Conservation (phyloP, 2,797 vertebrate species). For the Megalops cyprinoides region DNA sequence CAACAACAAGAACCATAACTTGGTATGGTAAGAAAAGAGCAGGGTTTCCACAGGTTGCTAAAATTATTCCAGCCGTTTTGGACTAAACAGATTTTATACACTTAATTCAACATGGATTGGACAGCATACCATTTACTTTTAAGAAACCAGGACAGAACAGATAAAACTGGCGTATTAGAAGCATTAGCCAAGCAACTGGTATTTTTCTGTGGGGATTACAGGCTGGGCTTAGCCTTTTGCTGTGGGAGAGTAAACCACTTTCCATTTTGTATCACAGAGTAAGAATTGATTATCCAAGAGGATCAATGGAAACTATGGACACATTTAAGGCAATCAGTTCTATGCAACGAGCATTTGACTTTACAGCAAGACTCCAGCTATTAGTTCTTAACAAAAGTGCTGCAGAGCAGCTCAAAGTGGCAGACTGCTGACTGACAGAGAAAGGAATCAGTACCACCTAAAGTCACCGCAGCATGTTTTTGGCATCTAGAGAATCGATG, state of each 20-base stretch:
- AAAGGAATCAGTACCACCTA: too few relatives aligned
- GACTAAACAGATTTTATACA: not conserved
- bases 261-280: not conserved
- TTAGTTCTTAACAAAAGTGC: too few relatives aligned
- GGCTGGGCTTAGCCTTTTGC: not conserved
- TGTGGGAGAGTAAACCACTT: not conserved
- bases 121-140: too few relatives aligned
- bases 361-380: not conserved
- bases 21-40: not conserved
- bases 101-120: too few relatives aligned
- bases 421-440: too few relatives aligned
- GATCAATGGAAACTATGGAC: too few relatives aligned
- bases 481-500: too few relatives aligned
- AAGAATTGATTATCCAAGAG: too few relatives aligned
- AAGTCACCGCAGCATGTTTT: too few relatives aligned
- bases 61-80: not conserved
- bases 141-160: not conserved
- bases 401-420: too few relatives aligned
- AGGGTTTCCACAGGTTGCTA: not conserved
- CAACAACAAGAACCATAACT: constrained; percentile 2
- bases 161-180: not conserved
- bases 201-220: not conserved
- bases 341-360: not conserved
- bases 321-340: not conserved
- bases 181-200: not conserved